A percentile compares a stretch with the other conserved stretches of the same genome.
phyloP scores from a whole-genome alignment of 2,797 vertebrate species.

The Myotis pilosus region DNA sequence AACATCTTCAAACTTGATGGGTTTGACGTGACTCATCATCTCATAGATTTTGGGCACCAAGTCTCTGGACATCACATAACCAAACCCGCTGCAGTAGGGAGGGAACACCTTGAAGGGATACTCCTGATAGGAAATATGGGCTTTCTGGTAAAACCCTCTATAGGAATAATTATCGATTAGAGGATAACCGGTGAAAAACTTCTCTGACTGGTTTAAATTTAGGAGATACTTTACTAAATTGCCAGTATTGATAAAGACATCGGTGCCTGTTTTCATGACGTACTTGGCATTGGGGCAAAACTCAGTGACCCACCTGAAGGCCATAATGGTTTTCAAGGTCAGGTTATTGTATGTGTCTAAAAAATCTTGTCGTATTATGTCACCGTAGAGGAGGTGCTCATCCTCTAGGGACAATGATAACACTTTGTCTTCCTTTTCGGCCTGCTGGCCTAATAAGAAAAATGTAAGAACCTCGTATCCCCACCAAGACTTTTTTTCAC shows the following conservation, averaged over 20 bases:
- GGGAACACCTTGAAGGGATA: constrained; percentile 81
- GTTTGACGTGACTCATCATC: constrained; percentile 82
- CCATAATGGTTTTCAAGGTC: constrained; percentile 85
- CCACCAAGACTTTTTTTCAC: constrained; percentile 78
- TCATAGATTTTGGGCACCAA: constrained; percentile 79
- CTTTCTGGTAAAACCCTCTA: constrained; percentile 68
- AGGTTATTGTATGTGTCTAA: constrained; percentile 81
- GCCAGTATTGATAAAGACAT: constrained; percentile 82
- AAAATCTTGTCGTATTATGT: constrained; percentile 83
- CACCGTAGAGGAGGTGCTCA: constrained; percentile 79
- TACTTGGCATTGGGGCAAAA: constrained; percentile 81
- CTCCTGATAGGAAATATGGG: constrained; percentile 76
- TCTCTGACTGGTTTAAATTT: constrained; percentile 74
- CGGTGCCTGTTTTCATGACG: constrained; percentile 80
- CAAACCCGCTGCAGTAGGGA: constrained; percentile 81
- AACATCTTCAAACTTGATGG: constrained; percentile 83
- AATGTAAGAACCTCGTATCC: constrained; percentile 76
- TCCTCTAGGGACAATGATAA: constrained; percentile 76
- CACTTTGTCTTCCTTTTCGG: neutral
- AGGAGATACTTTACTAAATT: constrained; percentile 82
- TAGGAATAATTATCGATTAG: constrained; percentile 66
- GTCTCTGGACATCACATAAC: constrained; percentile 79
- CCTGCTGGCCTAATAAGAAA: constrained; percentile 79
- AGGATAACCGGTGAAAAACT: constrained; percentile 82
- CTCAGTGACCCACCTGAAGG: constrained; percentile 79